phyloP scores from a whole-genome alignment of 2,113 vertebrate species.

The Rhipidura dahli region DNA sequence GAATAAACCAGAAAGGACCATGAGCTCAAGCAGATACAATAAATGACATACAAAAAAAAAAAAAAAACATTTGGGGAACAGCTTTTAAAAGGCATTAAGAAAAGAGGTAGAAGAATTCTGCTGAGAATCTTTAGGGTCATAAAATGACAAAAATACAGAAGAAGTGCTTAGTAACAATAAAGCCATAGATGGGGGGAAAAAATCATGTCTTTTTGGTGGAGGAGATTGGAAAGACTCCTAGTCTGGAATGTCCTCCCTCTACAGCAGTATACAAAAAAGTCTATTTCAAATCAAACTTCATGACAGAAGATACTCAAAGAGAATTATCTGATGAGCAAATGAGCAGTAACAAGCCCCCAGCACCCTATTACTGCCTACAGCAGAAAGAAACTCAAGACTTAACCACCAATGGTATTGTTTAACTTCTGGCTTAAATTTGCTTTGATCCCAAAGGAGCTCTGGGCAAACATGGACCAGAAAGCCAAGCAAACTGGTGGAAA shows the following conservation, averaged over 20 bases:
- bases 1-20: neutral
- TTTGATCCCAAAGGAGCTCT: neutral
- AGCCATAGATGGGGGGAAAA: neutral
- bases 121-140: neutral
- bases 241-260: neutral
- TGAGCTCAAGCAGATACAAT: neutral
- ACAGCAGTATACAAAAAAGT: fast-evolving
- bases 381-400: neutral
- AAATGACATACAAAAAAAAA: neutral
- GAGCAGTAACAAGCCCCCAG: neutral
- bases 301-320: neutral
- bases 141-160: neutral
- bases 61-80: neutral
- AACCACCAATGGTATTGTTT: neutral
- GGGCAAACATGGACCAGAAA: neutral
- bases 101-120: neutral
- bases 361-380: neutral
- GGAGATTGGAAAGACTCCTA: neutral
- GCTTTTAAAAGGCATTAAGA: neutral
- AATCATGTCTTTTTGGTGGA: neutral
- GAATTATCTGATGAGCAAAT: neutral
- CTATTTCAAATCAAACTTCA: neutral
- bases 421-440: neutral
- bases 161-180: neutral
- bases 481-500: neutral